phyloP scores from a whole-genome alignment of 2,797 vertebrate genomes.

The Sternarchorhynchus goeldii region DNA sequence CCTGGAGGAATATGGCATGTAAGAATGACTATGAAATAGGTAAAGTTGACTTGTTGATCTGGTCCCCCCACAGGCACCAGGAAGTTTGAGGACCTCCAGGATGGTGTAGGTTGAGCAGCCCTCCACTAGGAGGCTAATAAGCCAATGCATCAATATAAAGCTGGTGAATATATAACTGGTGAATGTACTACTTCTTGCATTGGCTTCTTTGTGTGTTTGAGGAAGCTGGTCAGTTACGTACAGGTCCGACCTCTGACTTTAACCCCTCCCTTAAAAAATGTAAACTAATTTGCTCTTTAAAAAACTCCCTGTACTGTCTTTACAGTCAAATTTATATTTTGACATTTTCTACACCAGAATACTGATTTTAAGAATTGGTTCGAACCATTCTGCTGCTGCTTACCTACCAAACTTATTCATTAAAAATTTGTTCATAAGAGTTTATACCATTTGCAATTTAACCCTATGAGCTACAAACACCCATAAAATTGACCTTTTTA shows the following conservation, averaged over 20 bases:
- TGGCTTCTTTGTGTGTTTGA: slow-evolving; percentile 72
- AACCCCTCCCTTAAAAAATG: slow-evolving; percentile 71
- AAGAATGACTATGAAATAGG: no score
- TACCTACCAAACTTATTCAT: slow-evolving; percentile 80
- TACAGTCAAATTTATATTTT: slow-evolving; percentile 76
- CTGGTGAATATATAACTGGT: slow-evolving; percentile 59
- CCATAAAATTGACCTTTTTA: neutral
- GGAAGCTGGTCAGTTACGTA: slow-evolving; percentile 89
- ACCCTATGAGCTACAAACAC: slow-evolving; percentile 69
- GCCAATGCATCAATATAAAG: slow-evolving; percentile 54
- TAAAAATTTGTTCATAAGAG: slow-evolving; percentile 83
- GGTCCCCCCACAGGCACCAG: slow-evolving; percentile 59
- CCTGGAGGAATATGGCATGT: neutral
- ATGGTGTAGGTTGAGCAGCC: slow-evolving; percentile 58
- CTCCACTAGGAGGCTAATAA: slow-evolving; percentile 60
- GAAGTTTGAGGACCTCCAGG: slow-evolving; percentile 62
- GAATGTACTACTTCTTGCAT: slow-evolving; percentile 71
- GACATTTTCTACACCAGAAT: slow-evolving; percentile 71
- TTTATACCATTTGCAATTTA: slow-evolving; percentile 84
- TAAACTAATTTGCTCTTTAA: slow-evolving; percentile 51
- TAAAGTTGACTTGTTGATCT: slow-evolving; percentile 47
- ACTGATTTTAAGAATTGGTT: slow-evolving; percentile 63
- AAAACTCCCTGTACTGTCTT: slow-evolving; percentile 68
- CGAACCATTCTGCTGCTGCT: slow-evolving; percentile 94
- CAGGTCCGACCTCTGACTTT: slow-evolving; percentile 78